Percentiles rank a stretch among this genome's conserved stretches.
These are phyloP conservation scores for Melanocharis versteri DNA, from an alignment of 2,113 vertebrate species.

Conservation along the genomic window DNA sequence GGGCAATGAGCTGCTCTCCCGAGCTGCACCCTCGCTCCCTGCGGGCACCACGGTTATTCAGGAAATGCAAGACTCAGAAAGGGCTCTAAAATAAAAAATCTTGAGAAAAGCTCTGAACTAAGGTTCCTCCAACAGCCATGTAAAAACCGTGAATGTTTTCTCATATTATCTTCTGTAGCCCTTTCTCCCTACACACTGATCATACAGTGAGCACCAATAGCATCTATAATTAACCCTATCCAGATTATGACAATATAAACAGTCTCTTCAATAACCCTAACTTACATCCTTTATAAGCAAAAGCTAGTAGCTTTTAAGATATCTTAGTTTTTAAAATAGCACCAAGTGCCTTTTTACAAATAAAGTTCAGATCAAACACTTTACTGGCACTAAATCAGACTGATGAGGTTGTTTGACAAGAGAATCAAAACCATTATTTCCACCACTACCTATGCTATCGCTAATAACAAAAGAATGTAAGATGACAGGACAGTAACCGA, in stretches of 20 bases:
- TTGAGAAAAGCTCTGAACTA: neutral
- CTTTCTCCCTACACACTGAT: neutral
- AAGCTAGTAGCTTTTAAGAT: neutral
- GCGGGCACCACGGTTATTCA: neutral
- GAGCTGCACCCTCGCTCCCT: neutral
- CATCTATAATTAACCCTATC: neutral
- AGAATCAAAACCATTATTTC: neutral
- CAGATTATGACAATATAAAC: neutral
- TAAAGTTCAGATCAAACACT: neutral
- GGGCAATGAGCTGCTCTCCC: neutral
- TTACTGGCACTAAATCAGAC: neutral
- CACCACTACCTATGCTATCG: neutral
- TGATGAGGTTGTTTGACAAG: neutral
- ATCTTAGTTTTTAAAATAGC: neutral
- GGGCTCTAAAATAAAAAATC: neutral
- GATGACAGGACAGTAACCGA: neutral
- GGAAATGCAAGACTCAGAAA: neutral
- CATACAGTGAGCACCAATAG: neutral
- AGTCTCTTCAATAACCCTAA: neutral
- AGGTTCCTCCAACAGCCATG: neutral
- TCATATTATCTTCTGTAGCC: neutral
- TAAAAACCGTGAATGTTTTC: neutral
- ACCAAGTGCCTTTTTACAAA: neutral
- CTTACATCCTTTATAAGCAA: neutral
- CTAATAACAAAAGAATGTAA: neutral